Evolutionary conservation across 2,888 invertebrate species (phyloP).

Genomic region (Platerodrilus igneus): DNA sequence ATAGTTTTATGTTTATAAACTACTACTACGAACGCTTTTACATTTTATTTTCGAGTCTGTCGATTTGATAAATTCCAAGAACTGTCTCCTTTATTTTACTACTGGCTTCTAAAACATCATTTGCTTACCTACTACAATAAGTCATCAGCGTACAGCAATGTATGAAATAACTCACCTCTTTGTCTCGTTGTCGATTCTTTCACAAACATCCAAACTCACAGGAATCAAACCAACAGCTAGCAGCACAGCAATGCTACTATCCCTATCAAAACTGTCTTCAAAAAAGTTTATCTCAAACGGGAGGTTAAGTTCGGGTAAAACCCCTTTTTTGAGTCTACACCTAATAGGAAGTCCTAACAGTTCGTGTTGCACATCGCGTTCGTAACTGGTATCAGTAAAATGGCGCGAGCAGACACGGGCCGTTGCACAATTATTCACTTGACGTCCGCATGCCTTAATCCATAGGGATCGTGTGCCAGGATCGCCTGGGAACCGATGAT

Average conservation of each 20-base stretch:
- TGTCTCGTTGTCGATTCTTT: too few relatives aligned
- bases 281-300: conserved; percentile 28
- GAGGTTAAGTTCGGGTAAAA: conserved; percentile 38
- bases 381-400: conserved; percentile 52
- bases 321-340: conserved; percentile 52
- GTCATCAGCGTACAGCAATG: too few relatives aligned
- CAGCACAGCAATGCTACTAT: conserved; percentile 51
- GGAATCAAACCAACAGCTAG: conserved; percentile 55
- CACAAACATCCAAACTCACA: conserved; percentile 27
- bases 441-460: conserved; percentile 53
- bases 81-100: too few relatives aligned
- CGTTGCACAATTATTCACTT: conserved; percentile 52
- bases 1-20: too few relatives aligned
- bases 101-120: too few relatives aligned
- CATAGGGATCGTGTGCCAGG: conserved; percentile 50
- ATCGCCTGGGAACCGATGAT: conserved; percentile 57
- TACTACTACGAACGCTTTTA: too few relatives aligned
- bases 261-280: conserved; percentile 27
- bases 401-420: conserved; percentile 55
- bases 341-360: conserved; percentile 52
- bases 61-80: too few relatives aligned
- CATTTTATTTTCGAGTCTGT: too few relatives aligned
- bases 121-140: too few relatives aligned
- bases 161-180: too few relatives aligned
- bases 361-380: conserved; percentile 55